phyloP scores from a whole-genome alignment of 2,113 vertebrate species.

The Muntiacus reevesi region DNA sequence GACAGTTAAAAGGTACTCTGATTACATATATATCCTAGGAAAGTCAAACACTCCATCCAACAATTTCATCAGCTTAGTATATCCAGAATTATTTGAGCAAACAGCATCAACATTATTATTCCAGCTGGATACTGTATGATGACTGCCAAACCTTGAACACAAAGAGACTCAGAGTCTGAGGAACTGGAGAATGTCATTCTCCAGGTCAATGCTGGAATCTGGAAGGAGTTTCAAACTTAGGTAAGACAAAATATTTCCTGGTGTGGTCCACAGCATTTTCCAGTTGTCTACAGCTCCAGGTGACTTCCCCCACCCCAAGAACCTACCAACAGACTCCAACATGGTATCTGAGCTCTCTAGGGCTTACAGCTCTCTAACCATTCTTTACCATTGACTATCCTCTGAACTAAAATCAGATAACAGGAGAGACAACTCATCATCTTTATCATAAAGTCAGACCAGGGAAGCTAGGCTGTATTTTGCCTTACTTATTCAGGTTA shows the following conservation, averaged over 20 bases:
- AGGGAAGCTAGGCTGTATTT: neutral
- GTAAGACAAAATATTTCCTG: neutral
- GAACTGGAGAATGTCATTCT: neutral
- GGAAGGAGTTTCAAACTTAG: neutral
- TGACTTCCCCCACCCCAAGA: neutral
- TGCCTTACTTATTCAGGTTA: neutral
- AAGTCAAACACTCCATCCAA: neutral
- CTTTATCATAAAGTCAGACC: neutral
- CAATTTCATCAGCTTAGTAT: neutral
- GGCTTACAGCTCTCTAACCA: neutral
- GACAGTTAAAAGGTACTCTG: neutral
- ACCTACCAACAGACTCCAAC: neutral
- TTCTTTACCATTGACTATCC: neutral
- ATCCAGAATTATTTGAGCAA: slow-evolving; percentile 10
- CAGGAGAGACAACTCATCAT: neutral
- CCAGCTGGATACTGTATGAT: neutral
- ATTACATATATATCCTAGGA: neutral
- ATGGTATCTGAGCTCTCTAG: neutral
- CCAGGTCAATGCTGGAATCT: neutral
- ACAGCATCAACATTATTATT: neutral
- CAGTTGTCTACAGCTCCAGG: neutral
- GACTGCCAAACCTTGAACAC: neutral
- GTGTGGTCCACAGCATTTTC: neutral
- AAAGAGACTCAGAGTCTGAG: neutral
- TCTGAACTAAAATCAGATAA: neutral